phyloP scores from a whole-genome alignment of 2,888 invertebrate genomes.

The Thecocarcelia acutangulata region DNA sequence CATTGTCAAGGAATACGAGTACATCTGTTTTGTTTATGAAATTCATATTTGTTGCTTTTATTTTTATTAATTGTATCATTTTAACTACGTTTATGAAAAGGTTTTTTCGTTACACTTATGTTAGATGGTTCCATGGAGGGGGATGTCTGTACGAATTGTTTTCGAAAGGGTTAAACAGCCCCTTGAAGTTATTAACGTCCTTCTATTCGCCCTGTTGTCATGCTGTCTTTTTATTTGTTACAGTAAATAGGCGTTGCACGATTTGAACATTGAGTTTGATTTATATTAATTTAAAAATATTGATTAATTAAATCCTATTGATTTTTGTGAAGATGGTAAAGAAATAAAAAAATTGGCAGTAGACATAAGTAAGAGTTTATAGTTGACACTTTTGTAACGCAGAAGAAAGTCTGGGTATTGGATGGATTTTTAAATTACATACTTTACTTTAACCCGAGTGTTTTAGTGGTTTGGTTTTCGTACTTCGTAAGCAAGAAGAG shows the following conservation, averaged over 20 bases:
- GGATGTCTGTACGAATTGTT: slow-evolving; percentile 17
- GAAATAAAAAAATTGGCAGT: too few relatives aligned
- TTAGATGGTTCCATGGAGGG: neutral
- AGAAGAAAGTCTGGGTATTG: too few relatives aligned
- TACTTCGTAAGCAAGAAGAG: too few relatives aligned
- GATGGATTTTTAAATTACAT: too few relatives aligned
- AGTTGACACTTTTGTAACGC: too few relatives aligned
- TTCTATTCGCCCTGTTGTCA: slow-evolving; percentile 44
- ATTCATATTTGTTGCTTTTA: slow-evolving; percentile 37
- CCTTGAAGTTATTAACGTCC: slow-evolving; percentile 61
- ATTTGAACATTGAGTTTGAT: slow-evolving; percentile 55
- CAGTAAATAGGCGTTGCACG: slow-evolving; percentile 63
- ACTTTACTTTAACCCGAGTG: too few relatives aligned
- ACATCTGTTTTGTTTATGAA: slow-evolving; percentile 70
- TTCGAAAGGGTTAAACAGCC: slow-evolving; percentile 55
- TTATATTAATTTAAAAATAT: slow-evolving; percentile 65
- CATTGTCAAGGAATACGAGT: slow-evolving; percentile 46
- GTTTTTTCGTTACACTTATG: slow-evolving; percentile 41
- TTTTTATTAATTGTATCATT: slow-evolving; percentile 47
- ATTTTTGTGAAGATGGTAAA: neutral
- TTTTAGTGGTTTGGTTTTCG: too few relatives aligned
- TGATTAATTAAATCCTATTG: slow-evolving; percentile 58
- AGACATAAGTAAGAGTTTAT: too few relatives aligned
- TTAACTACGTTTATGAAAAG: slow-evolving; percentile 24
- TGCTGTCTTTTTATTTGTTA: slow-evolving; percentile 37